These are phyloP conservation scores for Ophonus ardosiacus DNA, from an alignment of 2,888 invertebrate species.

Conservation along the genomic window DNA sequence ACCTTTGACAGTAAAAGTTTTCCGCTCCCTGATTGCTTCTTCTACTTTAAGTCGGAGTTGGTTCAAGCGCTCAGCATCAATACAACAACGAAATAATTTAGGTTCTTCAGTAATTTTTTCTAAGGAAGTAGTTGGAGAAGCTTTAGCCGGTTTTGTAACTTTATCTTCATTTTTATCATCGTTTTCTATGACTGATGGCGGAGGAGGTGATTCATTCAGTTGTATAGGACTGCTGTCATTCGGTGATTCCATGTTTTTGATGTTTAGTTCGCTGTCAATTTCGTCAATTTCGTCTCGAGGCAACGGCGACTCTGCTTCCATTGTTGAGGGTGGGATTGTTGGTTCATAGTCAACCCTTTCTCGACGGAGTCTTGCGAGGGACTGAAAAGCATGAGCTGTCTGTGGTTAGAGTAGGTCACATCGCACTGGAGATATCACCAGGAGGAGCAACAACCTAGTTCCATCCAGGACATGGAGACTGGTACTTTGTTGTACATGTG, in stretches of 20 bases:
- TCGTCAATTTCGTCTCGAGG: constrained; percentile 19
- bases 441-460: constrained; percentile 60
- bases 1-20: constrained; percentile 81
- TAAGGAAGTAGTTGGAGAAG: background rate
- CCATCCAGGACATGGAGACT: constrained; percentile 54
- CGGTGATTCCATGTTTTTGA: constrained; percentile 37
- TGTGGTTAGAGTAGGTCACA: constrained; percentile 51
- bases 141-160: constrained; percentile 16
- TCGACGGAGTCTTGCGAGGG: background rate
- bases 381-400: constrained; percentile 43
- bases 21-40: constrained; percentile 81
- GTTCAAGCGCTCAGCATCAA: constrained; percentile 82
- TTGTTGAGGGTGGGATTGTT: constrained; percentile 58
- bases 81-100: constrained; percentile 78
- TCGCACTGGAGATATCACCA: constrained; percentile 57
- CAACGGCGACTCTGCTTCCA: constrained; percentile 29
- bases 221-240: constrained; percentile 48
- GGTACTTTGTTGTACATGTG: constrained; percentile 56
- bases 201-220: constrained; percentile 51
- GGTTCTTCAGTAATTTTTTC: background rate
- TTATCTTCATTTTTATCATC: constrained; percentile 14
- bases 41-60: constrained; percentile 82
- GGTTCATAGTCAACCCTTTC: constrained; percentile 18
- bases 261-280: constrained; percentile 47
- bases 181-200: constrained; percentile 1